Conservation (phyloP, 2,888 invertebrate genomes). For the Asteroscopus sphinx region DNA sequence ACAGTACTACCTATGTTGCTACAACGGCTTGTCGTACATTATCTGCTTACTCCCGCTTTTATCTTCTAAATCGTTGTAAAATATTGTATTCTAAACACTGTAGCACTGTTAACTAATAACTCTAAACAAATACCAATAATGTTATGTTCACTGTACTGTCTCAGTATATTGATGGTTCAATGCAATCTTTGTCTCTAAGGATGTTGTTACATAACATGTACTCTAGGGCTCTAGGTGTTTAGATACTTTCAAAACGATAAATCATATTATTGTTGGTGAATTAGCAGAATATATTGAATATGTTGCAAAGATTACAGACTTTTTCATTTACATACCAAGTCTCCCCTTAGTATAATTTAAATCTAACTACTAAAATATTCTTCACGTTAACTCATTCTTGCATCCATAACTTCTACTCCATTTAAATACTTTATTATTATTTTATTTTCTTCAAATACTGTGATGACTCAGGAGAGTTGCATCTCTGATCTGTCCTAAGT, state of each 20-base stretch:
- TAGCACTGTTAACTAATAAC: constrained; percentile 82
- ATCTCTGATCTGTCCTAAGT: constrained; percentile 67
- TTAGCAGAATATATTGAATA: constrained; percentile 87
- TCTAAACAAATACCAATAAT: constrained; percentile 78
- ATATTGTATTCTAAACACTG: constrained; percentile 82
- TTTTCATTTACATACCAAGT: constrained; percentile 82
- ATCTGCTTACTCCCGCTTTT: constrained; percentile 85
- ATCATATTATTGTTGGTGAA: constrained; percentile 79
- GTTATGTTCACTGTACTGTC: constrained; percentile 82
- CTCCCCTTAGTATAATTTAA: constrained; percentile 67
- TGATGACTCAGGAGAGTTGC: constrained; percentile 88
- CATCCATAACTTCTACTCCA: constrained; percentile 76
- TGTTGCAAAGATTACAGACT: constrained; percentile 84
- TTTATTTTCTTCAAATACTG: constrained; percentile 79
- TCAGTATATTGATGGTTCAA: constrained; percentile 85
- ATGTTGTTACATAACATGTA: constrained; percentile 69
- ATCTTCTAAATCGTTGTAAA: constrained; percentile 82
- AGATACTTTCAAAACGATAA: constrained; percentile 63
- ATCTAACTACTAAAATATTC: constrained; percentile 68
- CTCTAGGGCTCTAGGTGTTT: constrained; percentile 76
- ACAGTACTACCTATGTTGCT: constrained; percentile 10
- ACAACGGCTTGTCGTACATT: constrained; percentile 57
- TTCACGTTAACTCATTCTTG: constrained; percentile 76
- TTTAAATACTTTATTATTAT: constrained; percentile 65
- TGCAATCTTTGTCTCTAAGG: constrained; percentile 88